phyloP scores from a whole-genome alignment of 2,797 vertebrate species.

The Vireo griseus region DNA sequence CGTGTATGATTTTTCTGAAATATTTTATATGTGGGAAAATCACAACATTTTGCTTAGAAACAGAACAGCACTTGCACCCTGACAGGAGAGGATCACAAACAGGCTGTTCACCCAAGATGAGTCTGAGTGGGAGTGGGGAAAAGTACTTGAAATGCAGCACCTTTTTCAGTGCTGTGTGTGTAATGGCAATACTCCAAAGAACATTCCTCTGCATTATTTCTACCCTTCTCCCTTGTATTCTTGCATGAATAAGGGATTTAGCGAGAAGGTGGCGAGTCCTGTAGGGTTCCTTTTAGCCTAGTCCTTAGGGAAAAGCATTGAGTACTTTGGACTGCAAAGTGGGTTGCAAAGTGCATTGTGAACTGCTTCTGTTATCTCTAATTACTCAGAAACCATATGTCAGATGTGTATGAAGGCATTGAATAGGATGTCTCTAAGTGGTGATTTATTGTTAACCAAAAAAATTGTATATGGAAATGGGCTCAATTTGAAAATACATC shows the following conservation, averaged over 20 bases:
- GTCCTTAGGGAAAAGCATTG: neutral
- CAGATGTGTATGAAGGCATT: constrained; percentile 36
- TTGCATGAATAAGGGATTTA: neutral
- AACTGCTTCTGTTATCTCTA: constrained; percentile 64
- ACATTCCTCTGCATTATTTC: neutral
- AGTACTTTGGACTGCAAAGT: constrained; percentile 8
- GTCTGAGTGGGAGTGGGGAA: neutral
- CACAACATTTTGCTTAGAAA: neutral
- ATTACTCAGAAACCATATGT: constrained; percentile 67
- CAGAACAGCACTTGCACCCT: neutral
- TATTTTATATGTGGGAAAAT: neutral
- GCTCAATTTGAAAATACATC: constrained; percentile 62
- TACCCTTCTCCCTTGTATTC: neutral
- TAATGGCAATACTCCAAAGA: neutral
- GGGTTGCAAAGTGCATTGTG: constrained; percentile 49
- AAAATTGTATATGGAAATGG: constrained; percentile 60
- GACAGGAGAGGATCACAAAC: neutral
- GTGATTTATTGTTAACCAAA: constrained; percentile 61
- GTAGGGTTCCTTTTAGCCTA: neutral
- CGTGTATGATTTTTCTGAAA: neutral
- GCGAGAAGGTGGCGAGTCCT: neutral
- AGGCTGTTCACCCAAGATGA: neutral
- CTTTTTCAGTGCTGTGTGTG: neutral
- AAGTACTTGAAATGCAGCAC: neutral
- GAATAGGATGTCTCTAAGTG: constrained; percentile 41